Evolutionary conservation across 2,113 vertebrate genomes (phyloP).

Genomic region (Triplophysa tibetana): DNA sequence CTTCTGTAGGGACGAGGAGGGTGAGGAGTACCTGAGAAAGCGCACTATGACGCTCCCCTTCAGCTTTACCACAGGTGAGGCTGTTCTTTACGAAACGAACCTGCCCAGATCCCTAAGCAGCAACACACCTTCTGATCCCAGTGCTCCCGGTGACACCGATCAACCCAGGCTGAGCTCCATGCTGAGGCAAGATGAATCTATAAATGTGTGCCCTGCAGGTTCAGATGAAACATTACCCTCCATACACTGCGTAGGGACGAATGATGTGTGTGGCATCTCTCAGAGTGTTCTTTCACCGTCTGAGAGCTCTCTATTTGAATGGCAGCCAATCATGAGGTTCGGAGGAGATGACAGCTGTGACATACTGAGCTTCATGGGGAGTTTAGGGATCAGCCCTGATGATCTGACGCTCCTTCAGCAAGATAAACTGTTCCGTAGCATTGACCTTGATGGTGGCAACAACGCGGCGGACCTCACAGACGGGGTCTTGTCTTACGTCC

Average conservation of each 20-base stretch:
- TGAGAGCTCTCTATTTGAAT: slow-evolving; percentile 64
- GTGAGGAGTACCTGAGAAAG: slow-evolving; percentile 78
- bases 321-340: slow-evolving; percentile 61
- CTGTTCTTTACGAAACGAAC: slow-evolving; percentile 76
- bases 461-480: slow-evolving; percentile 75
- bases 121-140: slow-evolving; percentile 54
- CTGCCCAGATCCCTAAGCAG: slow-evolving; percentile 66
- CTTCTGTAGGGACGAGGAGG: slow-evolving; percentile 80
- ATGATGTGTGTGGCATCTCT: slow-evolving; percentile 57
- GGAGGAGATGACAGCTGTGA: slow-evolving; percentile 73
- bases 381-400: slow-evolving; percentile 77
- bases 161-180: slow-evolving; percentile 65
- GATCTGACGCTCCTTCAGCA: slow-evolving; percentile 77
- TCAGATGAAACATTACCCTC: slow-evolving; percentile 62
- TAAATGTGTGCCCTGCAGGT: slow-evolving; percentile 71
- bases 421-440: slow-evolving; percentile 77
- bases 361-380: slow-evolving; percentile 80
- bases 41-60: slow-evolving; percentile 78
- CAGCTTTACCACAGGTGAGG: slow-evolving; percentile 82
- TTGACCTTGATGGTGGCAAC: slow-evolving; percentile 67
- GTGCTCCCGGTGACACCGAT: slow-evolving; percentile 55
- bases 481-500: slow-evolving; percentile 79
- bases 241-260: slow-evolving; percentile 58
- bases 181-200: slow-evolving; percentile 79
- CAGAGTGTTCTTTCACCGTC: slow-evolving; percentile 58